Conservation (phyloP, 2,113 vertebrate genomes). For the Romanogobio albipinnatus region DNA sequence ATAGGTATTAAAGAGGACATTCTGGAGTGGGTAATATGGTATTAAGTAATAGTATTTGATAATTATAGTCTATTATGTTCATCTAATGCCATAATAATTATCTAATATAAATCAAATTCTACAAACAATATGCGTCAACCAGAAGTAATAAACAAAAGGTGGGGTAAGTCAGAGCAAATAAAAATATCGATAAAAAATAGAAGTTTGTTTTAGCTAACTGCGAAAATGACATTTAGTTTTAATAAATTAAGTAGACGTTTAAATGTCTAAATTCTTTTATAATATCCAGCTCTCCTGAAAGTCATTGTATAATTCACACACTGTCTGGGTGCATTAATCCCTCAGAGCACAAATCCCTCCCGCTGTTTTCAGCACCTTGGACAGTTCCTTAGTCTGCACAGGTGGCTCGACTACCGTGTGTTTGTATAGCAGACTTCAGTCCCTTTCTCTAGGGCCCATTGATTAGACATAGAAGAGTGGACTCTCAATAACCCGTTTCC, state of each 20-base stretch:
- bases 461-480: conserved; percentile 53
- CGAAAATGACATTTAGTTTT: background rate
- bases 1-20: background rate
- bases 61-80: background rate
- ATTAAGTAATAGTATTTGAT: background rate
- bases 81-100: background rate
- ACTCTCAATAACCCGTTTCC: conserved; percentile 56
- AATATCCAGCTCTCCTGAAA: background rate
- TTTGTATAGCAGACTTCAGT: background rate
- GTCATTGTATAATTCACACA: conserved; percentile 24
- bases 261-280: background rate
- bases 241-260: background rate
- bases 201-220: no score
- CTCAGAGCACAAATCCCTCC: background rate
- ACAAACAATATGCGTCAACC: background rate
- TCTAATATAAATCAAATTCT: background rate
- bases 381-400: conserved; percentile 59
- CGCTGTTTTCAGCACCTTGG: conserved; percentile 67
- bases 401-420: conserved; percentile 43
- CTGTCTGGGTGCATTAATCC: background rate
- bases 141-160: background rate
- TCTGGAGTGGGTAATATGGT: background rate
- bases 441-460: conserved; percentile 36
- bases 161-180: background rate
- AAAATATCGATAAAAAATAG: no score